Evolutionary conservation across 2,888 invertebrate species (phyloP), one percentile per base, ranked within the genome.

Genomic region (Dasypogon diadema): DNA sequence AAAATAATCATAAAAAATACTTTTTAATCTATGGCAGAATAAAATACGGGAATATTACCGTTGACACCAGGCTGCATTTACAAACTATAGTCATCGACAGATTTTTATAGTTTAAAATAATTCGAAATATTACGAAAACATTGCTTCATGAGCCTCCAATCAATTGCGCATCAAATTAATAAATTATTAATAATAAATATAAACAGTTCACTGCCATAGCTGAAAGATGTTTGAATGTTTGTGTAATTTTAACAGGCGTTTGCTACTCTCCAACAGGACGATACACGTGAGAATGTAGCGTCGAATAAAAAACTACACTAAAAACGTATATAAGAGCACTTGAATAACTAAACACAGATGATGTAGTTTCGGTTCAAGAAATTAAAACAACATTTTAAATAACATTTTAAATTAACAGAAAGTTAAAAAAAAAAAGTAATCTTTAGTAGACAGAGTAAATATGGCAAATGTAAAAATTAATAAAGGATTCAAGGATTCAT

Each of bases 161-260:
- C 65, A 46, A 65, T 42, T 65, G 22, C 46, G 46, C 48, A n/a
- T 46, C 14, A 65, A 42, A 48, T 65, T 18, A 46, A 24, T 63
- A 46, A 65, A 65, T 46, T 26, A 24, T 42, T 42, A 46, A 24
- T 46, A 65, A 46, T 65, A 65, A 65, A 46, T 42, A 63, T 30
- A 30, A 10, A 14, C 24, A 65, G 46, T 65, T 65, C 65, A 65
- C 65, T 65, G 65, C 65, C 65, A 65, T 65, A 65, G 65, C 65
- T 46, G 37, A 65, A 46, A 24, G 24, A 37, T 65, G n/a, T n/a
- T n/a, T n/a, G n/a, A 46, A 46, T 65, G 48, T 65, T 46, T 42
- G 21, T 24, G 48, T 65, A 65, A 63, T 42, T 30, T 30, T 30
- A 63, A 37, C 22, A 37, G 21, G 21, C 37, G 18, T 65, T 65